Evolutionary conservation across 2,888 invertebrate genomes (phyloP).

Genomic region (Chrysolina oricalcia): DNA sequence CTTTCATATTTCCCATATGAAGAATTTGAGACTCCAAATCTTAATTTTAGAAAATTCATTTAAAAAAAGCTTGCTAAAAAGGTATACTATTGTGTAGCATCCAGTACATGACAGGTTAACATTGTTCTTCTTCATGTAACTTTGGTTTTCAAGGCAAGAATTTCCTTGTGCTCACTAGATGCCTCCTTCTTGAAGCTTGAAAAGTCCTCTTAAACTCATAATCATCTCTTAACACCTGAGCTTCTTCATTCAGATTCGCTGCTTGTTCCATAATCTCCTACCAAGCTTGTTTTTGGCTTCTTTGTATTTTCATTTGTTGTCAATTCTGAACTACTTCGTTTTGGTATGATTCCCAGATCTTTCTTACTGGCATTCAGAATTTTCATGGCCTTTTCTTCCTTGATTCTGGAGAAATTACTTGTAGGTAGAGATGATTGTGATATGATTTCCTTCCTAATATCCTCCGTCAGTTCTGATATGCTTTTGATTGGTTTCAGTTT

Average conservation of each 20-base stretch:
- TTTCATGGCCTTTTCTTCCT: slow-evolving; percentile 67
- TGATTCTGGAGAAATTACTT: slow-evolving; percentile 63
- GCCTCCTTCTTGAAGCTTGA: too few species aligned
- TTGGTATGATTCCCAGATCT: slow-evolving; percentile 58
- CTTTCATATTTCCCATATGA: too few species aligned
- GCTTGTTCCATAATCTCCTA: slow-evolving; percentile 66
- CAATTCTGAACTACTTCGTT: slow-evolving; percentile 42
- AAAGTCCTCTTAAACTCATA: background rate
- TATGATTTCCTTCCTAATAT: slow-evolving; percentile 65
- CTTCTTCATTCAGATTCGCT: slow-evolving; percentile 61
- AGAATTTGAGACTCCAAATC: too few species aligned
- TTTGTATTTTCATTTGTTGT: slow-evolving; percentile 21
- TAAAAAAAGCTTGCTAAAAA: too few species aligned
- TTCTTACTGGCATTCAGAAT: slow-evolving; percentile 58
- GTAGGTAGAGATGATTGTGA: slow-evolving; percentile 67
- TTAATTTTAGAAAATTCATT: too few species aligned
- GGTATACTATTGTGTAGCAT: too few species aligned
- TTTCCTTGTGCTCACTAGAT: too few species aligned
- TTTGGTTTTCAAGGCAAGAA: too few species aligned
- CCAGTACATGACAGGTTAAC: too few species aligned
- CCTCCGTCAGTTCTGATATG: slow-evolving; percentile 74
- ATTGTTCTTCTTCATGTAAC: too few species aligned
- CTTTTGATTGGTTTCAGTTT: slow-evolving; percentile 78
- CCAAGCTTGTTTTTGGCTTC: slow-evolving; percentile 50
- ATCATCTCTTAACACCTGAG: background rate